Evolutionary conservation across 2,888 invertebrate genomes (phyloP).

Genomic region (Apodemia mormo): DNA sequence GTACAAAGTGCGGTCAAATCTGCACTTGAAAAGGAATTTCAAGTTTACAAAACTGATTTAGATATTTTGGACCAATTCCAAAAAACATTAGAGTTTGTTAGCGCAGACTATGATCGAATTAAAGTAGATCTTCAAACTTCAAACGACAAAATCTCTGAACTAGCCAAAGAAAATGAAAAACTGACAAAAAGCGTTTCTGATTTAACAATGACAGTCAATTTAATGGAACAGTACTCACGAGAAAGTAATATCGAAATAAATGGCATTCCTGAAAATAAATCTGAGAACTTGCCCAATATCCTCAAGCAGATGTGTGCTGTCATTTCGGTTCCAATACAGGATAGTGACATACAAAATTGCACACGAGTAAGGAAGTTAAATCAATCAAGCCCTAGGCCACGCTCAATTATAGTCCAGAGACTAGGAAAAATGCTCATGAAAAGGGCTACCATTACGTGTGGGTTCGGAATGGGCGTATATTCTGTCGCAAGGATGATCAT

Average conservation of each 20-base stretch:
- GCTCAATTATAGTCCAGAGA: slow-evolving; percentile 23
- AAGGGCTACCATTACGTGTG: slow-evolving; percentile 28
- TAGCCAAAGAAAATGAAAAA: not conserved
- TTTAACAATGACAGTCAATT: not conserved
- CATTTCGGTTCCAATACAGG: not conserved
- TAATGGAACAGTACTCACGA: slow-evolving; percentile 13
- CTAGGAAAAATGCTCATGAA: slow-evolving; percentile 24
- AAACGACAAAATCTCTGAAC: not conserved
- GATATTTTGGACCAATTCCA: not conserved
- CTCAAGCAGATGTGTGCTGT: no score
- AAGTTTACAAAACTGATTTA: not conserved
- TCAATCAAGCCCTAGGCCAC: slow-evolving; percentile 15
- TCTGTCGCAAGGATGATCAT: slow-evolving; percentile 28
- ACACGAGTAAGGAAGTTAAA: slow-evolving; percentile 22
- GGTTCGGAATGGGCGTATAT: slow-evolving; percentile 31
- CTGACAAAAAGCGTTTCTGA: not conserved
- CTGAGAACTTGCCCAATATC: not conserved
- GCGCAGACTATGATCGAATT: not conserved
- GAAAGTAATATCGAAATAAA: slow-evolving; percentile 27
- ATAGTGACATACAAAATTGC: slow-evolving; percentile 13
- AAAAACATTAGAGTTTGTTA: not conserved
- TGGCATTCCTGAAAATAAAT: slow-evolving; percentile 26
- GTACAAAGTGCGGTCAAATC: not conserved
- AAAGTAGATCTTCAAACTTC: not conserved
- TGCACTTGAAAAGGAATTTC: not conserved